Conservation (phyloP, 2,888 invertebrate genomes). For the Dione juno region DNA sequence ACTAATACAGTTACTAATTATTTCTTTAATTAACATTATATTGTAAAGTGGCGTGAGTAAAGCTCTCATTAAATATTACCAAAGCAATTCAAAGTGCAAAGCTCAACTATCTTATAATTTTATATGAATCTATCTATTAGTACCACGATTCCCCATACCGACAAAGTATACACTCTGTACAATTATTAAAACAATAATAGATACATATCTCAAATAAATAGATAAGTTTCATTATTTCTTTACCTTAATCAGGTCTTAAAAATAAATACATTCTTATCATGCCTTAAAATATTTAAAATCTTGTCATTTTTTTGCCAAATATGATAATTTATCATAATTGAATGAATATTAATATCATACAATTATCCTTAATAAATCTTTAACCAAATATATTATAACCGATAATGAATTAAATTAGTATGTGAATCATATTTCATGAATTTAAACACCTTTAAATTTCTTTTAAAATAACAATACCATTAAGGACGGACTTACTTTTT, state of each 20-base stretch:
- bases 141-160: no score
- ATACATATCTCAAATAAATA: no score
- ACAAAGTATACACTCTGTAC: no score
- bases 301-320: neutral
- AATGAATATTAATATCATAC: constrained; percentile 2
- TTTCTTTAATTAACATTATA: no score
- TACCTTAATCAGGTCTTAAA: neutral
- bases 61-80: no score
- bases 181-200: no score
- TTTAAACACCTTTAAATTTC: neutral
- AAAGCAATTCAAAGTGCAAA: no score
- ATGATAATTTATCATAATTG: constrained; percentile 15
- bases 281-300: neutral
- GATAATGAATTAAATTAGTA: neutral
- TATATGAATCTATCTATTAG: no score
- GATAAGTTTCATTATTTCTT: neutral
- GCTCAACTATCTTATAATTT: no score
- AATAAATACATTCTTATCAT: neutral
- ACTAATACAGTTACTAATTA: neutral
- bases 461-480: no score
- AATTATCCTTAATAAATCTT: neutral
- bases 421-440: neutral
- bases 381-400: neutral
- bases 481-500: no score
- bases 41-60: no score